Conservation (phyloP, 2,113 vertebrate genomes). For the Plestiodon gilberti region DNA sequence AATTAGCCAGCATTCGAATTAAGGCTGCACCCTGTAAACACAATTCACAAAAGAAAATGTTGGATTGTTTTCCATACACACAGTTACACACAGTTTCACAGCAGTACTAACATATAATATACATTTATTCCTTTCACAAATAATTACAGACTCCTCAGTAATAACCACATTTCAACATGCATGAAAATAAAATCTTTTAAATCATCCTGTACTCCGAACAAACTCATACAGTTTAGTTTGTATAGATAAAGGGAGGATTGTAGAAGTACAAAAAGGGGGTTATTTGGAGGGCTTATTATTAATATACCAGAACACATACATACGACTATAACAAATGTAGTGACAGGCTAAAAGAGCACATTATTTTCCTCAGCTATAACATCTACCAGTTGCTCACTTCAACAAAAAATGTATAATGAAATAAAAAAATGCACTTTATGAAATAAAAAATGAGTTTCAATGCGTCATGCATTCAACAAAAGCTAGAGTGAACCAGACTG, state of each 20-base stretch:
- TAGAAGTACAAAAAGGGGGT: not conserved
- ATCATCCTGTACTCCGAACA: not conserved
- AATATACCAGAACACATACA: not conserved
- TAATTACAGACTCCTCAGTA: slow-evolving; percentile 20
- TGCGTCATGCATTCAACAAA: not conserved
- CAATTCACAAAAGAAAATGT: slow-evolving; percentile 32
- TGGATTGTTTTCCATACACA: not conserved
- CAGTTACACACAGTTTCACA: not conserved
- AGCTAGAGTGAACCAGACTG: not conserved
- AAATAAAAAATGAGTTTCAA: not conserved
- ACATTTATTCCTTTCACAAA: slow-evolving; percentile 1
- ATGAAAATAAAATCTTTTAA: not conserved
- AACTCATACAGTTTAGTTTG: not conserved
- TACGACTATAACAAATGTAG: not conserved
- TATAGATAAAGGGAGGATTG: not conserved
- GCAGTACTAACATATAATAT: slow-evolving; percentile 21
- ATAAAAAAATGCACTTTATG: not conserved
- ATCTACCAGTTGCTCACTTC: not conserved
- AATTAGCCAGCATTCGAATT: slow-evolving; percentile 97
- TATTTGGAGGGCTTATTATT: not conserved
- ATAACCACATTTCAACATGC: not conserved
- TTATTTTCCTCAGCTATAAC: not conserved
- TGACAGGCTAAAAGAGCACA: fast-evolving
- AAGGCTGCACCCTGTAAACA: slow-evolving; percentile 90
- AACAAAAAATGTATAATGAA: not conserved